A percentile compares a stretch with the other conserved stretches of the same genome.
Conservation (phyloP, 2,888 invertebrate genomes). For the Corbicula japonica region DNA sequence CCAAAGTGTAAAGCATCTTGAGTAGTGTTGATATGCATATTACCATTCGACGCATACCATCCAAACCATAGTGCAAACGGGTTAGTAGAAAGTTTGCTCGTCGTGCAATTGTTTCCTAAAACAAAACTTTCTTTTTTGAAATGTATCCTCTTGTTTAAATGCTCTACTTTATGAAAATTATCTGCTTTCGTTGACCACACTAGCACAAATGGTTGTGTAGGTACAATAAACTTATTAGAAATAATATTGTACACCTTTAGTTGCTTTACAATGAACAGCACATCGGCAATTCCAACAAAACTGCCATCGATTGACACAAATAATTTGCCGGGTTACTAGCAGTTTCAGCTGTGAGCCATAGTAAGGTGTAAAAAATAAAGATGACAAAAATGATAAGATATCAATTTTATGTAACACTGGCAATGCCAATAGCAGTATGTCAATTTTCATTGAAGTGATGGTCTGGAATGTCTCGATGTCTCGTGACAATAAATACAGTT, state of each 20-base stretch:
- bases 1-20: slow-evolving; percentile 14
- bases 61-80: slow-evolving; percentile 12
- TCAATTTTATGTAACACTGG: too few species aligned
- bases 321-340: too few species aligned
- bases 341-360: too few species aligned
- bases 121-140: too few species aligned
- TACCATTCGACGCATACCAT: slow-evolving; percentile 2
- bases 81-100: slow-evolving; percentile 19
- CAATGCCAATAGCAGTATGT: too few species aligned
- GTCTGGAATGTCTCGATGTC: not conserved
- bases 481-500: not conserved
- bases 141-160: not conserved
- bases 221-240: not conserved
- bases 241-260: not conserved
- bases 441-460: too few species aligned
- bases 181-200: not conserved
- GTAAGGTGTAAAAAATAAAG: too few species aligned
- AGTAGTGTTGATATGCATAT: slow-evolving; percentile 22
- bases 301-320: too few species aligned
- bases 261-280: not conserved
- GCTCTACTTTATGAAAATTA: not conserved
- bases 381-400: too few species aligned
- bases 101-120: slow-evolving; percentile 16
- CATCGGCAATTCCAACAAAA: not conserved
- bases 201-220: not conserved